A percentile compares a stretch with the other conserved stretches of the same genome.
Conservation (phyloP, 2,888 invertebrate genomes). For the Orthonevra nobilis region DNA sequence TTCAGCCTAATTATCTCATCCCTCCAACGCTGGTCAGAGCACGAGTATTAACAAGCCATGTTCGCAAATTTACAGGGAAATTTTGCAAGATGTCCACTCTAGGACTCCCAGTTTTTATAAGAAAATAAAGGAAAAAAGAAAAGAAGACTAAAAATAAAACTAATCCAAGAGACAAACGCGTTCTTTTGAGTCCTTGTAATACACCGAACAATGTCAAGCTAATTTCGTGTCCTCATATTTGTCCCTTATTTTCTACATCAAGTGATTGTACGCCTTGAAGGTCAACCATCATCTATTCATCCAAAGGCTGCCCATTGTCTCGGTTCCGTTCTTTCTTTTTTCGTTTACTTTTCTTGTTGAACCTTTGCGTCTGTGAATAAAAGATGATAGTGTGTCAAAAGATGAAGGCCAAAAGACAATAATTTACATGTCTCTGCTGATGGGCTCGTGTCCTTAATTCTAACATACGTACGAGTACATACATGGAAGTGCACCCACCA, state of each 20-base stretch:
- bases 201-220: constrained; percentile 15
- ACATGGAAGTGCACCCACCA: neutral
- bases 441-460: constrained; percentile 1
- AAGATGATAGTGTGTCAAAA: constrained; percentile 13
- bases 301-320: constrained; percentile 1
- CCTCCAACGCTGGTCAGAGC: neutral
- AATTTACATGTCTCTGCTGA: constrained; percentile 39
- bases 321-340: constrained; percentile 8
- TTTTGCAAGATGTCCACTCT: constrained; percentile 7
- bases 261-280: constrained; percentile 19
- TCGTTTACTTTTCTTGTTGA: neutral
- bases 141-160: neutral
- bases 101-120: too few species aligned
- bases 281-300: constrained; percentile 33
- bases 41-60: neutral
- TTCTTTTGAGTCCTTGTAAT: neutral
- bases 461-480: neutral
- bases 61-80: neutral
- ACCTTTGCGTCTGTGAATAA: constrained; percentile 4
- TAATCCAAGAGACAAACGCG: constrained; percentile 7
- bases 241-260: constrained; percentile 3
- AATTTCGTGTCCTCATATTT: constrained; percentile 10
- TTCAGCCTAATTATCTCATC: constrained; percentile 16
- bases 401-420: constrained; percentile 1
- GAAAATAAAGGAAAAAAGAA: neutral